Evolutionary conservation across 2,888 invertebrate species (phyloP), one percentile per base, ranked within the genome.

Genomic region (Diabrotica balteata): DNA sequence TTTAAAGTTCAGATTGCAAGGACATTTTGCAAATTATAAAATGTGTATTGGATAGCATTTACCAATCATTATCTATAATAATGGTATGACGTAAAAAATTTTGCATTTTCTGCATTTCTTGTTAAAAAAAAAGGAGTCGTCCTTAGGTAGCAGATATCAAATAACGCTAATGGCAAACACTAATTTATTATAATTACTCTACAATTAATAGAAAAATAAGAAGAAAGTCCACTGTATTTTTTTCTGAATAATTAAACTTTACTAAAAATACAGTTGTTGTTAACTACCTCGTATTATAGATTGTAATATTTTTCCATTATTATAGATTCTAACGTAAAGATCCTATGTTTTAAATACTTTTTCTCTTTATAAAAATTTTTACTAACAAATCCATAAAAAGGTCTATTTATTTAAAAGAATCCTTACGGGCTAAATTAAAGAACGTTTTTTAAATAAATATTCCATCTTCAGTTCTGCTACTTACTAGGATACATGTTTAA

Each of bases 11-110:
- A 68, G 59, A 58, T 62, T 65, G 49, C 67, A 63, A 70, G 70
- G 67, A 67, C 70, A 58, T 49, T 66, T 54, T 17, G 51, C 10
- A 61, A 66, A 69, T 66, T 63, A 67, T 59, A 53, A 52, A 51
- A 52, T 53, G 58, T 49, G 67, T 61, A 62, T 45, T 49, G 45
- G 45, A 43, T 60, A 57, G 17, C 59, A 51, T 59, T 69, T 63
- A 66, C 45, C 57, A 8, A 11, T 63, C 51, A 71, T 68, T 71
- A 68, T 68, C 58, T 62, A 52, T 68, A 66, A 68, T 66, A 59
- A 58, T 42, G 11, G 51, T 42, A 22, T 65, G 67, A 65, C 67
- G 66, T 69, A 53, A 61, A 44, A 50, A 53, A 46, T 57, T 55
- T 59, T 42, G 52, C 58, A 64, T 52, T 58, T 64, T 64, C 64